Base-by-base conservation (phyloP, 2,888 invertebrate species). In the Pseudeuparius sepicola region DNA sequence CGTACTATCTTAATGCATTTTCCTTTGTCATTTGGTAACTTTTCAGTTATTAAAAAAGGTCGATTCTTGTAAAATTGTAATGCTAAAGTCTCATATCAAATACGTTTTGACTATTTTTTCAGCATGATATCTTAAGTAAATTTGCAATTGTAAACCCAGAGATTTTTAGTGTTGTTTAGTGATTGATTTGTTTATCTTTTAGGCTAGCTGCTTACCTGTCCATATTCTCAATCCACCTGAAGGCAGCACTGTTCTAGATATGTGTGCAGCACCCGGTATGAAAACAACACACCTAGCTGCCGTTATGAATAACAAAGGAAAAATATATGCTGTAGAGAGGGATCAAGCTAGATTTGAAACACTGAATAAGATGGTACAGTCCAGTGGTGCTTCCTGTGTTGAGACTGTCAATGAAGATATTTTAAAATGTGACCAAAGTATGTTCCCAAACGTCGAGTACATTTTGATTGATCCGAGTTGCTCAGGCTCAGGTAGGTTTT, bases 221-320 rank as follows among this genome's bases (percentile, higher is more conserved):
- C 73, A 79, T 44, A 62, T 92, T 1, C 62, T 98, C 24, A 71
- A 76, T 29, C 84, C 94, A 1, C 64, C 75, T 1, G 61, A 75
- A 1, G 84, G 82, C 5, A 73, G 82, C 44, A 65, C 67, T 1
- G 81, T 88, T 2, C 59, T 98, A 38, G 98, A 98, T 60, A 84
- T 90, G 75, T 98, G 98, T 60, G 90, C 97, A 1, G 97, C 98
- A 1, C 98, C 98, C 0, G 98, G 98, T 23, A 94, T 89, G 83
- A 94, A 94, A 65, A 86, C 93, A 1, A 78, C 87, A 7, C 90
- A 94, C 54, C 60, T 93, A 3, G 90, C 94, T 7, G 83, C 89
- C 7, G 65, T 79, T 10, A 73, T 94, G 62, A 64, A 78, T 31
- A 85, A 93, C 57, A 63, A 72, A 49, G 88, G 88, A 1, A 75